These are phyloP conservation scores for Choloepus hoffmanni DNA, from an alignment of 2,113 vertebrate species.

Conservation along the genomic window DNA sequence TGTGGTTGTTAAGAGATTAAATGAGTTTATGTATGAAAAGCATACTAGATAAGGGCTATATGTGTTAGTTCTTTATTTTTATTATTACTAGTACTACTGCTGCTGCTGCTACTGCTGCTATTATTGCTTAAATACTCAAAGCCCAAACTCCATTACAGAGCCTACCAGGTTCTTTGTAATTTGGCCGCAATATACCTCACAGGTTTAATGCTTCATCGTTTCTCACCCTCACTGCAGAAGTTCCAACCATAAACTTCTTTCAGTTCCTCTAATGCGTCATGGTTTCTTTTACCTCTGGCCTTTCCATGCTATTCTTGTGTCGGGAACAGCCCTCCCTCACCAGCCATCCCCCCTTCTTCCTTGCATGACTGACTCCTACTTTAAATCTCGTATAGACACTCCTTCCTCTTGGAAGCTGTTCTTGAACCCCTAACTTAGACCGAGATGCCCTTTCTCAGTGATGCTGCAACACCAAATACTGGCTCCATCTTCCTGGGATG, in stretches of 20 bases:
- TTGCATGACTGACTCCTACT: background rate
- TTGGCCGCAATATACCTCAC: background rate
- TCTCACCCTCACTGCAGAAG: background rate
- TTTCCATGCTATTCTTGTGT: background rate
- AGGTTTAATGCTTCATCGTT: background rate
- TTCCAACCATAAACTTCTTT: background rate
- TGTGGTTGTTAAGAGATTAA: background rate
- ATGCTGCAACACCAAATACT: fast-evolving
- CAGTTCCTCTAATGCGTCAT: fast-evolving
- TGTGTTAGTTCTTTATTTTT: background rate
- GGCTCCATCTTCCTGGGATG: no score
- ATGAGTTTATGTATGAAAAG: background rate
- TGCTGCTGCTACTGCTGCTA: background rate
- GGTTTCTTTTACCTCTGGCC: background rate
- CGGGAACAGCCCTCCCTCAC: background rate
- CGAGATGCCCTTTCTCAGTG: background rate
- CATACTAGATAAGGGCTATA: background rate
- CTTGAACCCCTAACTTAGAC: fast-evolving
- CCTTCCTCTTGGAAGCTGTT: background rate
- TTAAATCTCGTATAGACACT: background rate
- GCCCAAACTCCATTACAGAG: background rate
- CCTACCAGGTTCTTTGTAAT: no score
- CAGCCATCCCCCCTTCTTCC: background rate
- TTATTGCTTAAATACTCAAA: background rate
- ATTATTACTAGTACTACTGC: no score